Conservation (phyloP, 2,888 invertebrate species). For the Rotaria sp. region DNA sequence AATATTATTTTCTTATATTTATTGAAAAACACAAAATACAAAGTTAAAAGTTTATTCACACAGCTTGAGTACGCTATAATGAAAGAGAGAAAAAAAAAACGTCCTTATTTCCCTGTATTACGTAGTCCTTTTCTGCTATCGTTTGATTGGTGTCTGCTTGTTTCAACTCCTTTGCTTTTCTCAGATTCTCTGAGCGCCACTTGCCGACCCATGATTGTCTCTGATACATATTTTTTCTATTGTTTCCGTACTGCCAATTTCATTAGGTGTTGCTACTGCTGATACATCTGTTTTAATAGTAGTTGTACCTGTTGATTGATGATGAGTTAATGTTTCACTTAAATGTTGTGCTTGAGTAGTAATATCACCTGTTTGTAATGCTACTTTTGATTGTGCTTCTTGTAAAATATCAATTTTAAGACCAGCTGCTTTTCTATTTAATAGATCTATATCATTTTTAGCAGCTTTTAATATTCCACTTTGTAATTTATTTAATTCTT, state of each 20-base stretch:
- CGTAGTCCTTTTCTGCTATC: neutral
- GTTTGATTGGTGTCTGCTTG: neutral
- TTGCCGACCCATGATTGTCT: neutral
- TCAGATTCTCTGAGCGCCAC: neutral
- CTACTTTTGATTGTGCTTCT: neutral
- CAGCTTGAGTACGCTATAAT: neutral
- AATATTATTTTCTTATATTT: no score
- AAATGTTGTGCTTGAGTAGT: neutral
- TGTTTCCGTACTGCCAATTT: accelerated
- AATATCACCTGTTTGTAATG: neutral
- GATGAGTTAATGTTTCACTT: neutral
- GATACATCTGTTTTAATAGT: neutral
- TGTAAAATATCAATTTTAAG: neutral
- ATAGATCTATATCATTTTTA: neutral
- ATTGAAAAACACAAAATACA: no score
- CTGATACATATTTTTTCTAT: neutral
- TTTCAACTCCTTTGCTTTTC: neutral
- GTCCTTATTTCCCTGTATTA: neutral
- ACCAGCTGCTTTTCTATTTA: neutral
- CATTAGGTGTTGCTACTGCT: neutral
- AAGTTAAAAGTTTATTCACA: no score
- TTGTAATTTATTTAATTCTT: neutral
- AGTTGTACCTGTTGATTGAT: neutral
- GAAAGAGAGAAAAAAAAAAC: neutral
- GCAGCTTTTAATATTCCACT: neutral